These are phyloP conservation scores for Rhamphomyia laevipes DNA, from an alignment of 2,888 invertebrate genomes.

Conservation along the genomic window DNA sequence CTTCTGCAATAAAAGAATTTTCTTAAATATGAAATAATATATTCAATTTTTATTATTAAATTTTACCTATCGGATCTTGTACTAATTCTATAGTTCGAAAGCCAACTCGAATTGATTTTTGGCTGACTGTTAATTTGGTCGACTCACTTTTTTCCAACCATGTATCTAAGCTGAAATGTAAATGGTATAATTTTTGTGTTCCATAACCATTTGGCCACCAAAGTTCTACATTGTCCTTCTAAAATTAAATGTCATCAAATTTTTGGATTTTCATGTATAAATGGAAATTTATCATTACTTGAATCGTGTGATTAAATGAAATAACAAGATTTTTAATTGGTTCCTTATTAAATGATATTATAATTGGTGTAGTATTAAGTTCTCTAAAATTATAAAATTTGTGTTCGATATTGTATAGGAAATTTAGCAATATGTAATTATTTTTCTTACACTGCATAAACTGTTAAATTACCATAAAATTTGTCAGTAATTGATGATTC, in stretches of 20 bases:
- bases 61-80: conserved; percentile 47
- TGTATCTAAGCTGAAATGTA: conserved; percentile 43
- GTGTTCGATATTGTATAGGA: too few species aligned
- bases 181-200: conserved; percentile 59
- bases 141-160: conserved; percentile 20
- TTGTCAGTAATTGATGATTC: conserved; percentile 23
- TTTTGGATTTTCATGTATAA: too few species aligned
- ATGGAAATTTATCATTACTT: conserved; percentile 20
- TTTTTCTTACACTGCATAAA: conserved; percentile 26
- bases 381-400: conserved; percentile 26
- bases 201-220: conserved; percentile 99
- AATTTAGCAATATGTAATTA: too few species aligned
- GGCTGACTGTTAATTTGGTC: conserved; percentile 26
- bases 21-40: background rate
- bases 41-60: too few species aligned
- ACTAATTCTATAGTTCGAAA: conserved; percentile 78
- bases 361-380: conserved; percentile 24
- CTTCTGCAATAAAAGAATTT: conserved; percentile 24
- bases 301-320: conserved; percentile 27
- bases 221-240: conserved; percentile 41
- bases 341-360: conserved; percentile 19
- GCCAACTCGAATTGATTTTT: conserved; percentile 57
- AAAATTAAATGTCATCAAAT: conserved; percentile 6
- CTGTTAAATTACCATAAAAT: conserved; percentile 24
- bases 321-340: conserved; percentile 27